Base-by-base conservation (phyloP, 2,888 invertebrate species). In the Chymomyza caudatula region DNA sequence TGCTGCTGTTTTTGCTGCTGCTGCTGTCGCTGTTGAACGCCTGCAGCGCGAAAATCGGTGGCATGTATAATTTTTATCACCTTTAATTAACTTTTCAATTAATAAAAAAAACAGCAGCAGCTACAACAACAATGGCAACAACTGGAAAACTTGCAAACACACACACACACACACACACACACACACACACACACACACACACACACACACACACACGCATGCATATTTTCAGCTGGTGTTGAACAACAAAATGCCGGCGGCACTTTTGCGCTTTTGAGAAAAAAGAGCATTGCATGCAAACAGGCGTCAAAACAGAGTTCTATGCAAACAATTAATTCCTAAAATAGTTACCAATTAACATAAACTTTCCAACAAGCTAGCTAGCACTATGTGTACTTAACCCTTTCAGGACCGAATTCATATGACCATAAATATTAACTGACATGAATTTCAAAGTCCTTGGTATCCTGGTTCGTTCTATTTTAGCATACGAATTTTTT, bases 61-160 rank as follows among this genome's bases (percentile, higher is more conserved):
- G 87, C 86, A 85, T 87, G 87, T 86, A 85, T 88, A 87, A 87
- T 86, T 88, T 87, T 87, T 87, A 87, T 87, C 87, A 85, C 87
- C 86, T 87, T 87, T 87, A 87, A 87, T 87, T 87, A 87, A 87
- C 85, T 87, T 87, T 87, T 87, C 87, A 87, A 87, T 87, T 87
- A 87, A 88, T 87, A 88, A 85, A 86, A 86, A 83, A 85, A 79
- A 42, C 53, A 52, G 8, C 37, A 56, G 43, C 22, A 57, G 25
- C 56, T 59, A 53, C 42, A 63, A 15, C 53, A 44, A 70, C 20
- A 43, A 11, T 22, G 19, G 43, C 68, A 63, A 19, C 64, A 20
- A 73, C 69, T 65, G 67, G 20, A 69, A 73, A 66, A 66, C 56
- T 62, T 68, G 67, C 73, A 70, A 37, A 59, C 20, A 29, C 15